phyloP scores from a whole-genome alignment of 2,113 vertebrate species.

The Psettodes erumei region DNA sequence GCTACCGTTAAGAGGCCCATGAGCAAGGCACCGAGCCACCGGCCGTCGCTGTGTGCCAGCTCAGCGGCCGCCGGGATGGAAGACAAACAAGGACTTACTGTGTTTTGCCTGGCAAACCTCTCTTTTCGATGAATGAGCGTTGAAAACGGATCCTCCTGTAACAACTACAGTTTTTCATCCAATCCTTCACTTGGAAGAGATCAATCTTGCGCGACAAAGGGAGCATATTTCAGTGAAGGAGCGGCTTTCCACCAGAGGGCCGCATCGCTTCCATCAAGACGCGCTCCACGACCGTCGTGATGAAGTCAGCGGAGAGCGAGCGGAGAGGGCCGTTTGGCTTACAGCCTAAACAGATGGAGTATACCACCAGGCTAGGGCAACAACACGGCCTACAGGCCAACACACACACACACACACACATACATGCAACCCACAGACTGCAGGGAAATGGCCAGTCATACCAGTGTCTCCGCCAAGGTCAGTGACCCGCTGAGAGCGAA shows the following conservation, averaged over 20 bases:
- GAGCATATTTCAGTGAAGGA: slow-evolving; percentile 48
- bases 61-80: slow-evolving; percentile 5
- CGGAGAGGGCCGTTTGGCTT: slow-evolving; percentile 61
- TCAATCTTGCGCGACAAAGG: not conserved
- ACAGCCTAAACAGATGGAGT: slow-evolving; percentile 74
- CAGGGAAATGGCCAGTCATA: slow-evolving; percentile 58
- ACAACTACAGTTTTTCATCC: not conserved
- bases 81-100: not conserved
- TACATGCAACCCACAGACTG: slow-evolving; percentile 38
- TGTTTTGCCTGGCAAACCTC: not conserved
- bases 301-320: slow-evolving; percentile 52
- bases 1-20: slow-evolving; percentile 12
- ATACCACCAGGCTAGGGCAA: slow-evolving; percentile 66
- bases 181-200: not conserved
- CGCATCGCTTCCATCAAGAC: slow-evolving; percentile 50
- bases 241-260: slow-evolving; percentile 49
- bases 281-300: slow-evolving; percentile 43
- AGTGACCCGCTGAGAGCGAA: slow-evolving; percentile 47
- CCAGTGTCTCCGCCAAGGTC: slow-evolving; percentile 65
- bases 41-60: not conserved
- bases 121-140: not conserved
- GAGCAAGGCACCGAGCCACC: slow-evolving; percentile 32
- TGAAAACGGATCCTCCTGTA: not conserved
- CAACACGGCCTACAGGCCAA: slow-evolving; percentile 58
- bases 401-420: slow-evolving; percentile 53